phyloP scores from a whole-genome alignment of 2,888 invertebrate genomes.

The Ashinkailepas kermadecensis region DNA sequence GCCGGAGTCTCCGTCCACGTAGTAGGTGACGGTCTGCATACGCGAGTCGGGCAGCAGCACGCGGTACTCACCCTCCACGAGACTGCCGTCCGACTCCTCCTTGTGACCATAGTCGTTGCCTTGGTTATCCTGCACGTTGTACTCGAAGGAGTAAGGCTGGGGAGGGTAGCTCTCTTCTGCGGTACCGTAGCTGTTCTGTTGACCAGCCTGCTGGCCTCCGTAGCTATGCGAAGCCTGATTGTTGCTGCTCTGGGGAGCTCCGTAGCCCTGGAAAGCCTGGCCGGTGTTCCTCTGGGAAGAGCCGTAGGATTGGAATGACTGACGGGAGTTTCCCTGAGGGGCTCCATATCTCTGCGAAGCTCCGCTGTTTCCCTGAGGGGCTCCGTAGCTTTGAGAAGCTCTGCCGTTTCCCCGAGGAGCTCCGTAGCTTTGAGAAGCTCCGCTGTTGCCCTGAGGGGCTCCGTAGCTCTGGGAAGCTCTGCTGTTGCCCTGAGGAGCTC shows the following conservation, averaged over 20 bases:
- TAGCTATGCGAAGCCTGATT: background rate
- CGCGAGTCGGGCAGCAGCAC: conserved; percentile 10
- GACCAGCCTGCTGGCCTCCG: background rate
- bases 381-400: background rate
- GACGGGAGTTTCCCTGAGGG: background rate
- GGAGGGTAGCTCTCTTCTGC: background rate
- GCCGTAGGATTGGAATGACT: background rate
- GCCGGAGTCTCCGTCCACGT: background rate
- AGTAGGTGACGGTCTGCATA: conserved; percentile 15
- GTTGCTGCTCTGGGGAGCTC: background rate
- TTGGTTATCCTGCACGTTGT: background rate
- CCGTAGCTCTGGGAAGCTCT: too few species aligned
- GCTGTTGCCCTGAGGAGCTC: too few species aligned
- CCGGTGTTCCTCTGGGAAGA: background rate
- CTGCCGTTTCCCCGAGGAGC: background rate
- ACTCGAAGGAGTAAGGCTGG: background rate
- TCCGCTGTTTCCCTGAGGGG: background rate
- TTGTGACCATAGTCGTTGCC: background rate
- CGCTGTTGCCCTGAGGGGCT: background rate
- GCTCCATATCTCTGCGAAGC: background rate
- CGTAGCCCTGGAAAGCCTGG: background rate
- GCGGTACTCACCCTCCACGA: background rate
- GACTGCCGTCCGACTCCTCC: background rate
- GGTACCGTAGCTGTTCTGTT: background rate
- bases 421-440: background rate